A percentile compares a stretch with the other conserved stretches of the same genome.
phyloP scores from a whole-genome alignment of 2,797 vertebrate genomes.

The Falco columbarius region DNA sequence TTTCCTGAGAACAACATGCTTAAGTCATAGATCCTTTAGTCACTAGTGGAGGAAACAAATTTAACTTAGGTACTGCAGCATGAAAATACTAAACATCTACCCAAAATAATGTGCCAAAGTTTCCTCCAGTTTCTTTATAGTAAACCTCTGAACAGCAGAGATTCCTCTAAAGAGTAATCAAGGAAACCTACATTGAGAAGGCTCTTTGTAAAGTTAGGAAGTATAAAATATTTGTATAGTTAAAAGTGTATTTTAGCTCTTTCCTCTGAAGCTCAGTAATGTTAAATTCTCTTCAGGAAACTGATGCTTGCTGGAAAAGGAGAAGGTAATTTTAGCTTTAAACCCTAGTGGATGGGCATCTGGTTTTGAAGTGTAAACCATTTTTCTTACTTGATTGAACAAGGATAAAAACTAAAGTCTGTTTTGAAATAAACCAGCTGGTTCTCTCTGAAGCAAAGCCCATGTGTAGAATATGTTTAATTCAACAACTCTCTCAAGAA shows the following conservation, averaged over 20 bases:
- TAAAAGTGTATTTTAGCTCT: neutral
- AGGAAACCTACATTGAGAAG: neutral
- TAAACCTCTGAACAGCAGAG: neutral
- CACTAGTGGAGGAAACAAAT: neutral
- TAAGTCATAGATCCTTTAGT: neutral
- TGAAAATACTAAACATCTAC: neutral
- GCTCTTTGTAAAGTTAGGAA: neutral
- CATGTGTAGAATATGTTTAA: neutral
- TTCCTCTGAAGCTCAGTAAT: neutral
- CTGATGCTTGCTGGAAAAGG: neutral
- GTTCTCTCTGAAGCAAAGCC: neutral
- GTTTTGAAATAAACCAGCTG: neutral
- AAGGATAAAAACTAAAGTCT: neutral
- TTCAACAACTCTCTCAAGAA: neutral
- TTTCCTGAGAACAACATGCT: neutral
- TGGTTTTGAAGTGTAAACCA: neutral
- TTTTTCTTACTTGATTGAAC: neutral
- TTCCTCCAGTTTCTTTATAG: neutral
- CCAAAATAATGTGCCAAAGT: neutral
- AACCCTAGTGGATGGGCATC: neutral
- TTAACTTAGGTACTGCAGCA: neutral
- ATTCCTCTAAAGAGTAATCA: neutral
- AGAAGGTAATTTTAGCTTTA: neutral
- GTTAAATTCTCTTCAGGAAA: neutral
- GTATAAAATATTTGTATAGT: neutral